These are phyloP conservation scores for Tipula lateralis DNA, from an alignment of 2,888 invertebrate species.

Conservation along the genomic window DNA sequence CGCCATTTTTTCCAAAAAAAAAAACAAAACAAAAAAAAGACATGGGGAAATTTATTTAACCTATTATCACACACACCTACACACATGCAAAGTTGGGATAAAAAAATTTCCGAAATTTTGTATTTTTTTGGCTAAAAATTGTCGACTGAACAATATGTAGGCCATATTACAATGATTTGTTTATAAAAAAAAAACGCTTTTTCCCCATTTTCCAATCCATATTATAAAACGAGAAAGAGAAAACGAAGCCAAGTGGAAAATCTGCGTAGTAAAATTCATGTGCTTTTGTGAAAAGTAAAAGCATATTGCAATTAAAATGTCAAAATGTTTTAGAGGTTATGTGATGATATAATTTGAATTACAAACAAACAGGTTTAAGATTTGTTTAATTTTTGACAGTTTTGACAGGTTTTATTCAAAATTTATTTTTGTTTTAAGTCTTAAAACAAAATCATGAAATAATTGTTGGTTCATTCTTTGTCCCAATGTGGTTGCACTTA, in stretches of 20 bases:
- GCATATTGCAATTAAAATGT: neutral
- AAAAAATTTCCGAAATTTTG: neutral
- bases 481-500: too few relatives aligned
- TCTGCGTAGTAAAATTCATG: constrained; percentile 15
- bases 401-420: too few relatives aligned
- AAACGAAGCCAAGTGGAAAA: neutral
- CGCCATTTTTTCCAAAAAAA: neutral
- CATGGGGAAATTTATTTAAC: neutral
- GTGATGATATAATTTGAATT: too few relatives aligned
- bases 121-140: neutral
- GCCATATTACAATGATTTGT: neutral
- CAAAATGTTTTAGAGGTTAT: neutral
- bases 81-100: neutral
- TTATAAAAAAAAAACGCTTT: neutral
- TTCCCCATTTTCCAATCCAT: neutral
- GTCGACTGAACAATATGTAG: neutral
- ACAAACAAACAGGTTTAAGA: too few relatives aligned
- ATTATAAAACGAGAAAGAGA: neutral
- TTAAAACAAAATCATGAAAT: too few relatives aligned
- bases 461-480: too few relatives aligned
- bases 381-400: too few relatives aligned
- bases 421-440: too few relatives aligned
- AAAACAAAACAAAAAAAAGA: too few relatives aligned
- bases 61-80: neutral
- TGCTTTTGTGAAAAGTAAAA: neutral